Evolutionary conservation across 2,888 invertebrate genomes (phyloP), one percentile per base, ranked within the genome.

Genomic region (Allolobophora icterica): DNA sequence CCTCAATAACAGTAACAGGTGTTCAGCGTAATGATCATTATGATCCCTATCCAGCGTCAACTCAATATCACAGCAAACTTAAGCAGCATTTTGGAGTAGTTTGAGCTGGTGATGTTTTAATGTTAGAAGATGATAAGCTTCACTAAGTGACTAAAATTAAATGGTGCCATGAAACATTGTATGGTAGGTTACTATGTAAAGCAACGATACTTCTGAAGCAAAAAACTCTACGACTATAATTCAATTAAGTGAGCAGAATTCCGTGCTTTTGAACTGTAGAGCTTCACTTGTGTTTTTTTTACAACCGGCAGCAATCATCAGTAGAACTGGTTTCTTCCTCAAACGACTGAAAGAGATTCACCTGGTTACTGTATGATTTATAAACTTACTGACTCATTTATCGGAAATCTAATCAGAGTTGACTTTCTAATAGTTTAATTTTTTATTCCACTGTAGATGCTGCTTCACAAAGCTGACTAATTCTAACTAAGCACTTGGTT

Each of bases 1-100:
- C 33, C 90, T 96, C 96, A 0, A 97, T 96, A 38, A 96, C 94
- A 35, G 95, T 90, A 19, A 91, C 91, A 89, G 6, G 0, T 19
- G 42, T 30, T 33, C 40, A 40, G 21, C 13, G 42, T 33, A n/a
- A n/a, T n/a, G n/a, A n/a, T n/a, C n/a, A n/a, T n/a, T n/a, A 52
- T 24, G 24, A 52, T 52, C 52, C 15, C 52, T 24, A 42, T 24
- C 21, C 24, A 52, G 24, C 5, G 52, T 24, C 24, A 52, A 52
- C 24, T 52, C 24, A 21, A 52, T 8, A 24, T 71, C n/a, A n/a
- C 30, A n/a, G 13, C 30, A 71, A 52, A 71, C 71, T n/a, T 71
- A 71, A 5, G 17, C n/a, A 71, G 71, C 30, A 71, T 71, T 71
- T 71, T n/a, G 30, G 30, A n/a, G 30, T 8, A n/a, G 8, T 71